Evolutionary conservation across 2,888 invertebrate species (phyloP).

Genomic region (Hypolimnas misippus): DNA sequence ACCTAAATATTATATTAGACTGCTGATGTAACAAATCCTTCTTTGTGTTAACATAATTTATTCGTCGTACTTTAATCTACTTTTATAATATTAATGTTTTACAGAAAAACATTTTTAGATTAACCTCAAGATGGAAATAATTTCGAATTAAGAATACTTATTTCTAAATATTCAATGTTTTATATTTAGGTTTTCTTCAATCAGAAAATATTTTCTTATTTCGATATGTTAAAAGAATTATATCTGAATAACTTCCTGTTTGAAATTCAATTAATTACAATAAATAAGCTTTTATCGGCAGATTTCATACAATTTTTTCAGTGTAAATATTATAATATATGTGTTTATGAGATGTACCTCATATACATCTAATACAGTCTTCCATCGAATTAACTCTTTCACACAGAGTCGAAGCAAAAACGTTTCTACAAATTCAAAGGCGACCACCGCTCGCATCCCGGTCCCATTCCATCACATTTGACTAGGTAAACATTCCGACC

Average conservation of each 20-base stretch:
- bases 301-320: too few relatives aligned
- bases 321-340: too few relatives aligned
- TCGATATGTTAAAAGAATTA: too few relatives aligned
- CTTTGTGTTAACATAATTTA: constrained; percentile 5
- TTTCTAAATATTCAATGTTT: not conserved
- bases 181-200: too few relatives aligned
- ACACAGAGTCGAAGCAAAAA: constrained; percentile 34
- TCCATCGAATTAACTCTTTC: constrained; percentile 13
- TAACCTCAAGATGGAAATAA: not conserved
- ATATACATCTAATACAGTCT: constrained; percentile 3
- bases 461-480: constrained; percentile 79
- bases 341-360: too few relatives aligned
- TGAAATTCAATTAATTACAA: too few relatives aligned
- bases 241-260: too few relatives aligned
- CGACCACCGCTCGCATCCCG: constrained; percentile 56
- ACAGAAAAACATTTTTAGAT: not conserved
- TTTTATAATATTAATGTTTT: constrained; percentile 1
- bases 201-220: too few relatives aligned
- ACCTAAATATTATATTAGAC: constrained; percentile 8
- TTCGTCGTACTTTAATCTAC: constrained; percentile 2
- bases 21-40: constrained; percentile 3
- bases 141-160: not conserved
- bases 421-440: constrained; percentile 61
- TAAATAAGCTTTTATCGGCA: too few relatives aligned
- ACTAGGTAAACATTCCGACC: constrained; percentile 79